Conservation (phyloP, 2,888 invertebrate species). For the Troides aeacus region DNA sequence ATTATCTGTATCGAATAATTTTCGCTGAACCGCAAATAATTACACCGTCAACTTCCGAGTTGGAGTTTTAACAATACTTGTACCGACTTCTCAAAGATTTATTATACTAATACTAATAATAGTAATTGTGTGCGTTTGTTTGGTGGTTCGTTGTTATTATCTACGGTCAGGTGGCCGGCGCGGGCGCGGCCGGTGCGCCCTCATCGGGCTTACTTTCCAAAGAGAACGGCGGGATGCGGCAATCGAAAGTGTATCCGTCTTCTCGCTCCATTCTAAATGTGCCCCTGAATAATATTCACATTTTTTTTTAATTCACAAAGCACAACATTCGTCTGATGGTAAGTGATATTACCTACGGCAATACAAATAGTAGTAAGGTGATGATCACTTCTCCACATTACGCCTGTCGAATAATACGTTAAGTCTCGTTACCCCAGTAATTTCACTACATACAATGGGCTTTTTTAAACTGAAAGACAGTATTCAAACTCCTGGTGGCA, state of each 20-base stretch:
- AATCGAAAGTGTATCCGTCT: conserved; percentile 98
- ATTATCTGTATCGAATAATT: background rate
- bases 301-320: background rate
- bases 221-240: conserved; percentile 98
- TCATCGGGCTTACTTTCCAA: conserved; percentile 95
- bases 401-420: no score
- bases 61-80: background rate
- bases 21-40: background rate
- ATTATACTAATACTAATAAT: conserved; percentile 8
- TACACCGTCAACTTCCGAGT: background rate
- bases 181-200: conserved; percentile 59
- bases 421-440: no score
- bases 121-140: conserved; percentile 16
- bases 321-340: no score
- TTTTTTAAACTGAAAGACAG: no score
- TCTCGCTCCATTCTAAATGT: conserved; percentile 98
- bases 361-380: no score
- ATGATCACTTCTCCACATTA: no score
- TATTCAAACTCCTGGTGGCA: no score
- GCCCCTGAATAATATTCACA: conserved; percentile 75
- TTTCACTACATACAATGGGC: no score
- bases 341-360: no score
- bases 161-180: conserved; percentile 53
- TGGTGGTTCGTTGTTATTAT: background rate
- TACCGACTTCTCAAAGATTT: conserved; percentile 1